Conservation (phyloP, 2,113 vertebrate species). For the Vulpes ferrilata region DNA sequence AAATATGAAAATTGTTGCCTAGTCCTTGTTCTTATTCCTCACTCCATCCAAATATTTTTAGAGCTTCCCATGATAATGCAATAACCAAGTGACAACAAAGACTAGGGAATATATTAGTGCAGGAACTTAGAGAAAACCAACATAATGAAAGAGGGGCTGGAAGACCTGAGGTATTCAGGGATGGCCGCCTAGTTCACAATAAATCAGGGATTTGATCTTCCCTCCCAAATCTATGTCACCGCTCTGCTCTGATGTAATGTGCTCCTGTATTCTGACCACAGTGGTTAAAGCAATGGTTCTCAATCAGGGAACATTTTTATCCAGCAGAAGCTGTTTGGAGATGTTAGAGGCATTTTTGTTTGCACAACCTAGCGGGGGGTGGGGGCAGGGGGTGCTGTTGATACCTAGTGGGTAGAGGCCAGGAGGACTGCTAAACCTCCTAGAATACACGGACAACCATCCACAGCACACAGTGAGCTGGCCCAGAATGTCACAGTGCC, state of each 20-base stretch:
- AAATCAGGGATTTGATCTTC: background rate
- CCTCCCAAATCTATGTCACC: background rate
- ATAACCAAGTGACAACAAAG: background rate
- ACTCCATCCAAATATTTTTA: background rate
- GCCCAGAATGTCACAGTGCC: no score
- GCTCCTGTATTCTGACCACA: background rate
- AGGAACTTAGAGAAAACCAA: background rate
- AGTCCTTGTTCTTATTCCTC: background rate
- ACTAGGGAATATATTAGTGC: background rate
- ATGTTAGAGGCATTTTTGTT: background rate
- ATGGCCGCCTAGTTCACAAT: background rate
- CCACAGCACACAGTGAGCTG: background rate
- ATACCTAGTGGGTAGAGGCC: background rate
- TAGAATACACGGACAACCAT: background rate
- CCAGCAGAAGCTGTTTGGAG: background rate
- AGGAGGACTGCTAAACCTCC: background rate
- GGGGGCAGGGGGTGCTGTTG: background rate
- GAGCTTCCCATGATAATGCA: background rate
- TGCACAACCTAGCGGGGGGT: accelerated
- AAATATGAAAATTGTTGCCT: background rate
- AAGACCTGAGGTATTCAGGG: background rate
- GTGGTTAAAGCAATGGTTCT: background rate
- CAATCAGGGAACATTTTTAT: background rate
- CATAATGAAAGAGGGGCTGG: background rate
- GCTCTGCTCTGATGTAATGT: background rate